These are phyloP conservation scores for Silurus asotus DNA, from an alignment of 2,113 vertebrate genomes.

Conservation along the genomic window DNA sequence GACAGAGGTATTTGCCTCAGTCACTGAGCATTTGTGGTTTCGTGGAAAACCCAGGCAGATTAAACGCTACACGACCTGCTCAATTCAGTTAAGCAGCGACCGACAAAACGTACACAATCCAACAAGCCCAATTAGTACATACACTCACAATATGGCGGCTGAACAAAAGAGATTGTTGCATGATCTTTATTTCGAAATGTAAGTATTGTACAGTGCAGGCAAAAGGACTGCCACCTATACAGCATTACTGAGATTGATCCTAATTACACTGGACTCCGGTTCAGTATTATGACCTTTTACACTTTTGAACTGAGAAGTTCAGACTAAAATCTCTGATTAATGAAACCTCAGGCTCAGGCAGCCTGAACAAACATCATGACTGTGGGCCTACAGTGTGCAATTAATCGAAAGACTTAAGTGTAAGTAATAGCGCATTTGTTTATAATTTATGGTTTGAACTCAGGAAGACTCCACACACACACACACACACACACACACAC, in stretches of 20 bases:
- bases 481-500: neutral
- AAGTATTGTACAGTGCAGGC: conserved; percentile 2
- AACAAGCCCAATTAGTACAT: neutral
- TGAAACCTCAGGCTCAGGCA: conserved; percentile 69
- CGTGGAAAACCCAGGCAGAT: neutral
- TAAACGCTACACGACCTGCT: neutral
- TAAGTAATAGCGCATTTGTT: neutral
- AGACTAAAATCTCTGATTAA: conserved; percentile 68
- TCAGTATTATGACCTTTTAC: conserved; percentile 77
- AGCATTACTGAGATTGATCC: conserved; percentile 59
- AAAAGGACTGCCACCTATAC: conserved; percentile 44
- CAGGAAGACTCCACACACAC: conserved; percentile 4
- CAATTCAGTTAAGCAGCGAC: conserved; percentile 8
- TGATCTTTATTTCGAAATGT: conserved; percentile 10
- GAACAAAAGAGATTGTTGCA: conserved; percentile 29
- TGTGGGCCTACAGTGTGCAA: conserved; percentile 14
- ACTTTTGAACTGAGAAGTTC: conserved; percentile 66
- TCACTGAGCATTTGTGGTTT: neutral
- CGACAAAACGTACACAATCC: neutral
- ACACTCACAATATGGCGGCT: conserved; percentile 35
- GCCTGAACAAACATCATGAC: conserved; percentile 63
- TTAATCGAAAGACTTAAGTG: conserved; percentile 24
- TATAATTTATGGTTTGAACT: conserved; percentile 31
- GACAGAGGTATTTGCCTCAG: neutral
- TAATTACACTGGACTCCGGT: conserved; percentile 67